phyloP scores from a whole-genome alignment of 53 echinoderm and acorn worm species.

The Holothuria scabra region DNA sequence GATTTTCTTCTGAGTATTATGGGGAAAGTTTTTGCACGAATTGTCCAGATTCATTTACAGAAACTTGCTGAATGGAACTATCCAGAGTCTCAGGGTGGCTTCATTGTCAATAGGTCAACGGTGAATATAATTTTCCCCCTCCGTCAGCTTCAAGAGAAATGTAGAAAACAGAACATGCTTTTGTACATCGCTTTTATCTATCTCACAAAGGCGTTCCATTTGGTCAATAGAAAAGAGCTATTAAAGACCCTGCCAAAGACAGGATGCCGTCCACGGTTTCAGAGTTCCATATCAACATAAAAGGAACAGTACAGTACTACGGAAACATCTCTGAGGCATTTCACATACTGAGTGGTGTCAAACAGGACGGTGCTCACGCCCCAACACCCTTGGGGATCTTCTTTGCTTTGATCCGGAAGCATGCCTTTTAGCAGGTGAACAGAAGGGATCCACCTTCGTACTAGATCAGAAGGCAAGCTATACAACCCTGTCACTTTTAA shows the following conservation, averaged over 20 bases:
- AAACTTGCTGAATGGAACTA: conserved; percentile 43
- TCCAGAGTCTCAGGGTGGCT: conserved; percentile 56
- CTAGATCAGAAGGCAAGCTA: conserved; percentile 56
- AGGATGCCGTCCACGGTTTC: conserved; percentile 34
- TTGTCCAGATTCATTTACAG: conserved; percentile 33
- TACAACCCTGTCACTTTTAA: conserved; percentile 56
- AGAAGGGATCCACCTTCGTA: conserved; percentile 53
- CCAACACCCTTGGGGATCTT: conserved; percentile 52
- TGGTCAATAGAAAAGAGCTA: conserved; percentile 20
- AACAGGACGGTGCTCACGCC: conserved; percentile 55
- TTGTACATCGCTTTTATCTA: conserved; percentile 13
- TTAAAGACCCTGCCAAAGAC: conserved; percentile 15
- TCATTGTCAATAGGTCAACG: conserved; percentile 30
- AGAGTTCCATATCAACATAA: conserved; percentile 33
- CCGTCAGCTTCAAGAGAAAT: no score
- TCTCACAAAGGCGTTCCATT: conserved; percentile 40
- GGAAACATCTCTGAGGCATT: conserved; percentile 49
- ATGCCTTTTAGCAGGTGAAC: conserved; percentile 45
- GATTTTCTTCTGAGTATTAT: conserved; percentile 49
- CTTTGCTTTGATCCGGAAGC: conserved; percentile 60
- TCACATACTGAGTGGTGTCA: conserved; percentile 50
- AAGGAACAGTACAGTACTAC: conserved; percentile 30
- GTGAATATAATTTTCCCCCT: conserved; percentile 48
- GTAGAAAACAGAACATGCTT: neutral
- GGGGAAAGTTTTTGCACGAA: conserved; percentile 39